Conservation (phyloP, 2,888 invertebrate genomes). For the Habrosyne pyritoides region DNA sequence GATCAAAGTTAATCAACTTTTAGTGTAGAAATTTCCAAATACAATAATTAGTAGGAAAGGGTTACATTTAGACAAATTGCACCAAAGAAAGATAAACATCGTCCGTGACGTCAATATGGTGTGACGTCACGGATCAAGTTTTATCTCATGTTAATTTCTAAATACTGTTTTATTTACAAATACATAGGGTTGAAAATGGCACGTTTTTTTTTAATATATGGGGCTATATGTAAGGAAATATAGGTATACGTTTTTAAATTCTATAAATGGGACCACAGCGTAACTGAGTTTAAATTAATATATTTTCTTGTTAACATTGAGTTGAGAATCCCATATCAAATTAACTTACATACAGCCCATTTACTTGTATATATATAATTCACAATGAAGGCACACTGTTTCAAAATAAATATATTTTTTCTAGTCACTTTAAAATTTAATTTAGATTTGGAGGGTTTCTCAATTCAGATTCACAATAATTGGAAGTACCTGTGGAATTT, state of each 20-base stretch:
- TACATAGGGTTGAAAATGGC: constrained; percentile 21
- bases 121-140: not conserved
- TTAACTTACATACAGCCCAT: constrained; percentile 13
- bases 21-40: constrained; percentile 26
- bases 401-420: constrained; percentile 14
- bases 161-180: not conserved
- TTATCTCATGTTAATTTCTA: not conserved
- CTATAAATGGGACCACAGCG: too few species aligned
- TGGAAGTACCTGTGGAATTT: too few species aligned
- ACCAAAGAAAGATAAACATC: constrained; percentile 28
- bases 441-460: not conserved
- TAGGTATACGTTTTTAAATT: not conserved
- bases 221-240: constrained; percentile 14
- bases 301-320: too few species aligned
- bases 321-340: too few species aligned
- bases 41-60: constrained; percentile 30
- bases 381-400: constrained; percentile 23
- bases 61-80: constrained; percentile 47
- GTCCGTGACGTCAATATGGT: not conserved
- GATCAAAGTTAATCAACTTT: constrained; percentile 17
- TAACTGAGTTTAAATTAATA: too few species aligned
- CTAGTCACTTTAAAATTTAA: constrained; percentile 8
- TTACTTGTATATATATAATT: constrained; percentile 7
- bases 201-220: constrained; percentile 16
- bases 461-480: too few species aligned